phyloP scores from a whole-genome alignment of 2,113 vertebrate species.

The Conger conger region DNA sequence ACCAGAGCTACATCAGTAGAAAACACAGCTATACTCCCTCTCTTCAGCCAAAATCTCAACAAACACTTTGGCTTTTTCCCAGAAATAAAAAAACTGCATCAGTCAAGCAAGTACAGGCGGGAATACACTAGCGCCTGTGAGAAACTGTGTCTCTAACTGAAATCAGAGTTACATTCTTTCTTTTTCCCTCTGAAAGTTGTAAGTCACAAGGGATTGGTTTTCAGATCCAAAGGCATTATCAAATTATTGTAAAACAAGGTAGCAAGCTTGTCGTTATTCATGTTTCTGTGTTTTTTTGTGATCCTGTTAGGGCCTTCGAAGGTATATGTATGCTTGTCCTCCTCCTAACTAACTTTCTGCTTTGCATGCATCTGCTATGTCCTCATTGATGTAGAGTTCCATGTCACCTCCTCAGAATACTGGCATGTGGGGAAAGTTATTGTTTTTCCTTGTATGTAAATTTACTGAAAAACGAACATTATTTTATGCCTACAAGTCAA shows the following conservation, averaged over 20 bases:
- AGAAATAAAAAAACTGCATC: background rate
- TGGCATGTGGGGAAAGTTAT: conserved; percentile 43
- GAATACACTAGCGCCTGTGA: background rate
- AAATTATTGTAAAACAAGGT: background rate
- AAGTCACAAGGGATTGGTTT: background rate
- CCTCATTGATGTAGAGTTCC: conserved; percentile 33
- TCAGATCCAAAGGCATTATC: conserved; percentile 5
- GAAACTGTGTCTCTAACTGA: background rate
- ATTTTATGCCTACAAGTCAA: conserved; percentile 64
- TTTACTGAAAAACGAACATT: conserved; percentile 39
- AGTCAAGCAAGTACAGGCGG: background rate
- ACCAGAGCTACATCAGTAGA: conserved; percentile 3
- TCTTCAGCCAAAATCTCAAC: conserved; percentile 10
- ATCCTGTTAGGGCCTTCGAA: conserved; percentile 4
- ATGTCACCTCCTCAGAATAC: conserved; percentile 48
- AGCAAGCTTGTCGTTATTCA: conserved; percentile 42
- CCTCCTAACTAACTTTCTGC: conserved; percentile 42
- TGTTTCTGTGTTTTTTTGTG: conserved; percentile 63
- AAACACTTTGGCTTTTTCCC: background rate
- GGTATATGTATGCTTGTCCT: conserved; percentile 55
- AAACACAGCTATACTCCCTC: background rate
- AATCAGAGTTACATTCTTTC: background rate
- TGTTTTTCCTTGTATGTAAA: conserved; percentile 34
- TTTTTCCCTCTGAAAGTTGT: background rate
- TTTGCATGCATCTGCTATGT: conserved; percentile 64